Evolutionary conservation across 2,888 invertebrate genomes (phyloP).

Genomic region (Lepeophtheirus nordmannii): DNA sequence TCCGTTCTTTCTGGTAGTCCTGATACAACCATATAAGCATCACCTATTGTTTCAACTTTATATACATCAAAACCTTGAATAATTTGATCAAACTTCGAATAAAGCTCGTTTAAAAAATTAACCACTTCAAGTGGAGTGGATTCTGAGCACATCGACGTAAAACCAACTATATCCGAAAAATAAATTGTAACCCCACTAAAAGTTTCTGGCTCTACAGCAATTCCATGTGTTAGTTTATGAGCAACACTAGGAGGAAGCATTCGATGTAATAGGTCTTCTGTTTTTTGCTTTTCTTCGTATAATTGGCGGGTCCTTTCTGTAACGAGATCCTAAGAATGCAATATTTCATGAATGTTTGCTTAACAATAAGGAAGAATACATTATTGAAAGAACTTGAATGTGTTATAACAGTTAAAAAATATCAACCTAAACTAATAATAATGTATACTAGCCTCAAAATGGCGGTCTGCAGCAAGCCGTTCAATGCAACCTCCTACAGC

Average conservation of each 20-base stretch:
- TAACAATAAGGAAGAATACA: no score
- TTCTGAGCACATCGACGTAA: constrained; percentile 85
- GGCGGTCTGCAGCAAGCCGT: no score
- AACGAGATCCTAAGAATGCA: constrained; percentile 43
- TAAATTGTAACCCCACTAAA: constrained; percentile 81
- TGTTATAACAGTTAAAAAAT: no score
- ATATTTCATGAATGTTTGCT: not conserved
- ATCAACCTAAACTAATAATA: no score
- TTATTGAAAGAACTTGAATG: no score
- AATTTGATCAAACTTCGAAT: constrained; percentile 88
- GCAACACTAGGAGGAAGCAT: constrained; percentile 49
- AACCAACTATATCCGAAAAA: constrained; percentile 93
- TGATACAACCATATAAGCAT: constrained; percentile 54
- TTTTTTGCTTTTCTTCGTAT: constrained; percentile 65
- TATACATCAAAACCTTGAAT: constrained; percentile 95
- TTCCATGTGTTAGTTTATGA: constrained; percentile 41
- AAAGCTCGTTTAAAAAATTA: constrained; percentile 90
- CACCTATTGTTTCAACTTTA: constrained; percentile 82
- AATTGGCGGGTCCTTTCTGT: constrained; percentile 65
- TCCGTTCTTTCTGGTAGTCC: constrained; percentile 37
- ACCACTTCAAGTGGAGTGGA: constrained; percentile 85
- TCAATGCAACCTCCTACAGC: no score
- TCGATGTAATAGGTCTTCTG: constrained; percentile 61
- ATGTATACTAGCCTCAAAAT: no score
- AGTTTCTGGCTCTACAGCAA: constrained; percentile 79